Percentiles rank a stretch among this genome's conserved stretches.
phyloP scores from a whole-genome alignment of 2,113 vertebrate species.

The Brevimyrus niger region DNA sequence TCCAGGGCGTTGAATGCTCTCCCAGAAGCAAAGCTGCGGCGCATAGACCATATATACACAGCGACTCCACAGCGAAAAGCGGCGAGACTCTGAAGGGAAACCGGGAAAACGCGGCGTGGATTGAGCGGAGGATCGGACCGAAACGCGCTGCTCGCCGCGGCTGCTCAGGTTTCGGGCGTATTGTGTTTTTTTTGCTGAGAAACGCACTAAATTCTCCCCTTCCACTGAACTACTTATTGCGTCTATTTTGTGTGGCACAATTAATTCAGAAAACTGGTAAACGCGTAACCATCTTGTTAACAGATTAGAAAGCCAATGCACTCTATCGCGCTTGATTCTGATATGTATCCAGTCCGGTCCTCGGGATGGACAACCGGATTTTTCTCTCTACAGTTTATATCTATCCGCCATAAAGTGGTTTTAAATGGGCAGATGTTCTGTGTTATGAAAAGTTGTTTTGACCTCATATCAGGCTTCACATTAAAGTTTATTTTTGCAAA shows the following conservation, averaged over 20 bases:
- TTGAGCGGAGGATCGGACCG: background rate
- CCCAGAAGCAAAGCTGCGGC: constrained; percentile 29
- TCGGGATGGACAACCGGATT: background rate
- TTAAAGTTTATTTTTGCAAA: background rate
- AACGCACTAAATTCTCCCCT: background rate
- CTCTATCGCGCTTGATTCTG: background rate
- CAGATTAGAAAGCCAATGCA: background rate
- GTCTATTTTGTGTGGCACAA: background rate
- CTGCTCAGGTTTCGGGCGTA: background rate
- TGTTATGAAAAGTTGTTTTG: background rate
- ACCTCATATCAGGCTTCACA: background rate
- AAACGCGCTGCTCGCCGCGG: background rate
- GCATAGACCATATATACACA: constrained; percentile 28
- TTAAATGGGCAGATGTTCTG: constrained; percentile 7
- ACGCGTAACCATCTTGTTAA: background rate
- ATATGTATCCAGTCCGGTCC: background rate
- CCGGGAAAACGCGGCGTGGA: background rate
- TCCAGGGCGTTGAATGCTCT: constrained; percentile 13
- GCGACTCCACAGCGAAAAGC: background rate
- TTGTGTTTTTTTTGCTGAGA: background rate
- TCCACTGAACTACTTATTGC: background rate
- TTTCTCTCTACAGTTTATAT: background rate
- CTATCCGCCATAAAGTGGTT: background rate
- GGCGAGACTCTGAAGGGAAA: background rate
- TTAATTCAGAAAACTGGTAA: background rate